A percentile compares a stretch with the other conserved stretches of the same genome.
These are phyloP conservation scores for Axis porcinus DNA, from an alignment of 2,113 vertebrate genomes.

Conservation along the genomic window DNA sequence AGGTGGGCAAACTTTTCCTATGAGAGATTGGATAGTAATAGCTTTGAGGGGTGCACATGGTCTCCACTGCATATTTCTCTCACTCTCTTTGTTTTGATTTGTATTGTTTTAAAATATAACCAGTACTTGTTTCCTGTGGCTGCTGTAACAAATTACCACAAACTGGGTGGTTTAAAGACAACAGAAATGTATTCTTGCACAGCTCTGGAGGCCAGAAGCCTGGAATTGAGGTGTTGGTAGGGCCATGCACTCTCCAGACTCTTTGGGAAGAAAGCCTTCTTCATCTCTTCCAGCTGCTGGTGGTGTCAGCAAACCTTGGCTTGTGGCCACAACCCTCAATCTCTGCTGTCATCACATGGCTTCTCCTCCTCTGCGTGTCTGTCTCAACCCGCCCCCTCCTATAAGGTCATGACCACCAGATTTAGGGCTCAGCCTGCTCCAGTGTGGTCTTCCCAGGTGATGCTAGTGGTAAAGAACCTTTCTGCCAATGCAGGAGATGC, in stretches of 20 bases:
- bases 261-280: neutral
- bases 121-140: neutral
- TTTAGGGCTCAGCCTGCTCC: neutral
- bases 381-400: neutral
- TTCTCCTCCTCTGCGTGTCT: neutral
- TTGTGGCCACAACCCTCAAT: accelerated
- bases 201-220: neutral
- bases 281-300: accelerated
- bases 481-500: neutral
- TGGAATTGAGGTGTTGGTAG: neutral
- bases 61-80: neutral
- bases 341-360: neutral
- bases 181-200: no score
- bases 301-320: neutral
- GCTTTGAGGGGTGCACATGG: accelerated
- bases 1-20: neutral
- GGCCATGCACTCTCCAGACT: accelerated
- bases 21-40: accelerated
- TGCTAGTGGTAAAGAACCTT: neutral
- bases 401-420: neutral
- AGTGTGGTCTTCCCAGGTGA: neutral
- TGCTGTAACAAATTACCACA: accelerated
- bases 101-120: neutral
- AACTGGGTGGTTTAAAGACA: neutral
- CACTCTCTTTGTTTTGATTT: neutral